Base-by-base conservation (phyloP, 53 echinoderm and acorn worm species). In the Crossaster papposus region DNA sequence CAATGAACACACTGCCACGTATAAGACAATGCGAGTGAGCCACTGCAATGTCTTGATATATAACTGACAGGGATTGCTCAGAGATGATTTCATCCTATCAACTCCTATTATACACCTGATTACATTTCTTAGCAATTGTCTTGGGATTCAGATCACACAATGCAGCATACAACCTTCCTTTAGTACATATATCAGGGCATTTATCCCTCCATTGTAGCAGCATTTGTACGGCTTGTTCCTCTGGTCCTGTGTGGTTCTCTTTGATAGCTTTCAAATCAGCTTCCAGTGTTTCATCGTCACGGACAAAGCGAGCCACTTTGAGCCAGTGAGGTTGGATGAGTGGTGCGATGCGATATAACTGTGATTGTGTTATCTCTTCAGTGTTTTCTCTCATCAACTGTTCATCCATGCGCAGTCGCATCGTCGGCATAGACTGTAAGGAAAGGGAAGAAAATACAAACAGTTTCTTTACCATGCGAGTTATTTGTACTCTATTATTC, bases 221-320 rank as follows among this genome's bases (percentile, higher is more conserved):
- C 99, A 99, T 99, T 90, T 99, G 99, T 3, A 92, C 94, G 20
- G 99, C 94, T 79, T 95, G 99, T 80, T 99, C 99, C 77, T 97
- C 97, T 0, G 95, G 92, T 4, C 93, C 89, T 2, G 84, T 63
- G 54, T 93, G 63, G 55, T 88, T 83, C 94, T 97, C 95, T 82
- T 64, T 90, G 80, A 97, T 91, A n/a, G 91, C 91, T 58, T 88
- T 86, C 71, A 97, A 93, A 90, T 97, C 97, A 5, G 95, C 88
- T 84, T 97, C 97, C 14, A 95, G 88, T 35, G 94, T 94, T 77
- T 97, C 97, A 68, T 97, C 95, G n/a, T 94, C 95, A 22, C 97
- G 89, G 77, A 97, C 80, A 12, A 75, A 94, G 64, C 97, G 92
- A 14, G 97, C 97, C 35, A 97, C 92, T 74, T 97, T 97, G 81